A percentile compares a stretch with the other conserved stretches of the same genome.
Conservation (phyloP, 2,797 vertebrate species). For the Naso thynnoides region DNA sequence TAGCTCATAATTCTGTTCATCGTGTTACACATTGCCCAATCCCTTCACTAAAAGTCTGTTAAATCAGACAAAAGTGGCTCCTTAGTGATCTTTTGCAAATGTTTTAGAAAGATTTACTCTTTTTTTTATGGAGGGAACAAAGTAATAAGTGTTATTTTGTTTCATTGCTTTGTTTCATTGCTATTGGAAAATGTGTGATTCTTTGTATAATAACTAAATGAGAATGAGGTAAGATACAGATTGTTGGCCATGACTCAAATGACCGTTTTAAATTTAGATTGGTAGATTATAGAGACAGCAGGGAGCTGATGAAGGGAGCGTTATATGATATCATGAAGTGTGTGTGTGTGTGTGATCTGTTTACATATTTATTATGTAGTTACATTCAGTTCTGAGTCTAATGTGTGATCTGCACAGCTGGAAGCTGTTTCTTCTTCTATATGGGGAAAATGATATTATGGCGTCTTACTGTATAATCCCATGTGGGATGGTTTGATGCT, state of each 20-base stretch:
- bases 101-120: neutral
- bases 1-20: too few species aligned
- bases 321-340: conserved; percentile 17
- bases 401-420: conserved; percentile 23
- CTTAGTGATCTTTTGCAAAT: neutral
- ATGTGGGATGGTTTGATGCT: conserved; percentile 20
- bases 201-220: neutral
- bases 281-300: conserved; percentile 1
- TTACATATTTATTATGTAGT: conserved; percentile 19
- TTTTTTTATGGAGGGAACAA: too few species aligned
- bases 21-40: neutral
- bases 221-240: neutral
- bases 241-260: neutral
- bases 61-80: neutral
- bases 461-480: conserved; percentile 44
- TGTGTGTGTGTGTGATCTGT: neutral
- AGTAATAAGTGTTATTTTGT: too few species aligned
- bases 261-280: neutral
- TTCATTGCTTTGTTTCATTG: too few species aligned
- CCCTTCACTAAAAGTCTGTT: neutral
- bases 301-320: neutral
- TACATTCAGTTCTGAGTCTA: conserved; percentile 13
- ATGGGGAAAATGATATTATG: conserved; percentile 7
- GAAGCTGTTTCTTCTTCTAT: conserved; percentile 12
- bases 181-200: too few species aligned